Evolutionary conservation across 2,888 invertebrate species (phyloP).

Genomic region (Eurytoma adleriae): DNA sequence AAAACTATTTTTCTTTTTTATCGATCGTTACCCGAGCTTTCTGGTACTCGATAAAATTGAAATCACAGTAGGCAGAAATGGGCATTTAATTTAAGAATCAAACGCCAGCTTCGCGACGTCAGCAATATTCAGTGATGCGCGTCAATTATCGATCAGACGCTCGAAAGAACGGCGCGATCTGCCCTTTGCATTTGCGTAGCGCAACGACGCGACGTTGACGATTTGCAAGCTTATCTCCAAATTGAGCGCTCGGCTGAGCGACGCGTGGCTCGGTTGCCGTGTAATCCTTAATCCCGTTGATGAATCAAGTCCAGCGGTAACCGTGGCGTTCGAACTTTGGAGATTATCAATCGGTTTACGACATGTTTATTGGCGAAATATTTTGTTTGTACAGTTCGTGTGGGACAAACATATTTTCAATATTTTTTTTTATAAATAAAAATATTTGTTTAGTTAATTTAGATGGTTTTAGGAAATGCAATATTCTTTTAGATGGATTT

Average conservation of each 20-base stretch:
- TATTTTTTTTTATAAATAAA: no score
- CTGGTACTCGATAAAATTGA: neutral
- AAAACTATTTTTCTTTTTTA: no score
- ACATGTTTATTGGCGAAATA: neutral
- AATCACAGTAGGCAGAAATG: neutral
- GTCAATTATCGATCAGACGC: slow-evolving; percentile 25
- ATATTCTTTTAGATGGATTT: no score
- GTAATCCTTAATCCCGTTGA: neutral
- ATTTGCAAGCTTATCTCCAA: neutral
- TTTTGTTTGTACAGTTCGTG: no score
- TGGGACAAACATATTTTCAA: no score
- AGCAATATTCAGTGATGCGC: slow-evolving; percentile 23
- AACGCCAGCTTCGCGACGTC: neutral
- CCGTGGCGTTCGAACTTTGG: neutral
- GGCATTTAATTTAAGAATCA: neutral
- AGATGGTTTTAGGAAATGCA: no score
- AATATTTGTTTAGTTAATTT: no score
- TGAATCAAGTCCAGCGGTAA: neutral
- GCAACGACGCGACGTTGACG: neutral
- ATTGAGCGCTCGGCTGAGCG: neutral
- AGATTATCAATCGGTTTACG: neutral
- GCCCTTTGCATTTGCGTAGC: neutral
- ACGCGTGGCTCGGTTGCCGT: neutral
- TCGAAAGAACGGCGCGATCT: neutral
- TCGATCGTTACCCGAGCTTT: neutral